Percentiles rank a stretch among this genome's conserved stretches.
Evolutionary conservation across 2,113 vertebrate species (phyloP).

Genomic region (Periophthalmus modestus): DNA sequence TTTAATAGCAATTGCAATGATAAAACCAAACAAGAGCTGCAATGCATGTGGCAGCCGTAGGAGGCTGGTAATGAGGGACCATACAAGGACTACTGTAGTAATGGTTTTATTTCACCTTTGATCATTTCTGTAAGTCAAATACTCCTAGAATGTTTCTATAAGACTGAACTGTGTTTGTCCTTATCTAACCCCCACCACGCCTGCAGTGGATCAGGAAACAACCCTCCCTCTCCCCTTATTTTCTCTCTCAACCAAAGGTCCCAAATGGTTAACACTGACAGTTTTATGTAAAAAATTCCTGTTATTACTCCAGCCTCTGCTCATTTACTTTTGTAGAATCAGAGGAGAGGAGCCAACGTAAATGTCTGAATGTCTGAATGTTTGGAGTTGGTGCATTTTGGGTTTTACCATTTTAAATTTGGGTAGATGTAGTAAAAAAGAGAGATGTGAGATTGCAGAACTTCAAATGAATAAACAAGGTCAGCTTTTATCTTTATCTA

Average conservation of each 20-base stretch:
- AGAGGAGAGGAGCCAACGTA: not conserved
- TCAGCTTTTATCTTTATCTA: constrained; percentile 25
- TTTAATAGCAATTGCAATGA: no score
- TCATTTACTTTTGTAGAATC: not conserved
- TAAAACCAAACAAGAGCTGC: no score
- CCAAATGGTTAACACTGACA: accelerated
- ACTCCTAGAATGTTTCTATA: not conserved
- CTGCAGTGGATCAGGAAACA: not conserved
- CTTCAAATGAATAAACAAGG: constrained; percentile 58
- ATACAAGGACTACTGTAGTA: no score
- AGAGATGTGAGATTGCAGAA: constrained; percentile 59
- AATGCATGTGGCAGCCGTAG: no score
- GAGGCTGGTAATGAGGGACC: no score
- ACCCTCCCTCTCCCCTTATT: constrained; percentile 11
- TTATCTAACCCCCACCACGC: not conserved
- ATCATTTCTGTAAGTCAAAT: not conserved
- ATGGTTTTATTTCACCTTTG: not conserved
- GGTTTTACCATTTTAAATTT: constrained; percentile 64
- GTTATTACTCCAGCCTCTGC: not conserved
- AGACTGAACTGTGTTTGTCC: not conserved
- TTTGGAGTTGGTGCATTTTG: constrained; percentile 68
- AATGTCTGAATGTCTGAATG: constrained; percentile 68
- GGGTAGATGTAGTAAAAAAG: constrained; percentile 69
- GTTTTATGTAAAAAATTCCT: constrained; percentile 23
- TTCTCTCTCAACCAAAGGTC: not conserved